Evolutionary conservation across 2,113 vertebrate genomes (phyloP).

Genomic region (Ptilonorhynchus violaceus): DNA sequence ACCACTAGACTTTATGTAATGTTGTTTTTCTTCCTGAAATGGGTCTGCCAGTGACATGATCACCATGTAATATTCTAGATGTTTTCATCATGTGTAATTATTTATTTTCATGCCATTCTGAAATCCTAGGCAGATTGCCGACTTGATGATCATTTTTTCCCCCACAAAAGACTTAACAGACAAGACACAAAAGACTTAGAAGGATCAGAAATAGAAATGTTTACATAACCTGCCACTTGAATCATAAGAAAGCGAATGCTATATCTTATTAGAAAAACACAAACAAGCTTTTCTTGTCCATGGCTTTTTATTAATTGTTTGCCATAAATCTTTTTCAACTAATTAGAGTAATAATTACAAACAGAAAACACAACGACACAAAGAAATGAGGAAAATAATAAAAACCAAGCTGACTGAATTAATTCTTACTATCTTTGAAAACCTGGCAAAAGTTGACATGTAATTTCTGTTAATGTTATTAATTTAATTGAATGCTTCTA

Average conservation of each 20-base stretch:
- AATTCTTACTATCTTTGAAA: background rate
- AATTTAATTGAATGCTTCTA: background rate
- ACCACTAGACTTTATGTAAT: slow-evolving; percentile 51
- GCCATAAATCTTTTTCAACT: background rate
- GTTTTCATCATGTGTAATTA: slow-evolving; percentile 62
- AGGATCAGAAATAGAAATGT: slow-evolving; percentile 65
- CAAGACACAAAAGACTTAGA: slow-evolving; percentile 56
- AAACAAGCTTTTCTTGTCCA: slow-evolving; percentile 9
- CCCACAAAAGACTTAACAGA: slow-evolving; percentile 49
- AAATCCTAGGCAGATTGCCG: slow-evolving; percentile 68
- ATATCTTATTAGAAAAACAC: slow-evolving; percentile 25
- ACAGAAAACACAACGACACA: background rate
- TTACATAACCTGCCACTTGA: slow-evolving; percentile 60
- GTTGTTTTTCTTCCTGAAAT: slow-evolving; percentile 52
- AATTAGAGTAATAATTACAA: slow-evolving; percentile 24
- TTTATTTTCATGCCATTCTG: slow-evolving; percentile 67
- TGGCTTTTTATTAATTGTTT: slow-evolving; percentile 2
- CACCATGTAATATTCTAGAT: slow-evolving; percentile 62
- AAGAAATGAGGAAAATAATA: background rate
- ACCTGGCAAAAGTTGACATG: background rate
- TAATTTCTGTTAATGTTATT: slow-evolving; percentile 5
- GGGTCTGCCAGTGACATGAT: slow-evolving; percentile 45
- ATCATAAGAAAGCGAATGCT: slow-evolving; percentile 19
- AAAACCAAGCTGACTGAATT: background rate
- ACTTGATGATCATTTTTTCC: slow-evolving; percentile 47